phyloP scores from a whole-genome alignment of 2,888 invertebrate species.

The Oscheius sp. region DNA sequence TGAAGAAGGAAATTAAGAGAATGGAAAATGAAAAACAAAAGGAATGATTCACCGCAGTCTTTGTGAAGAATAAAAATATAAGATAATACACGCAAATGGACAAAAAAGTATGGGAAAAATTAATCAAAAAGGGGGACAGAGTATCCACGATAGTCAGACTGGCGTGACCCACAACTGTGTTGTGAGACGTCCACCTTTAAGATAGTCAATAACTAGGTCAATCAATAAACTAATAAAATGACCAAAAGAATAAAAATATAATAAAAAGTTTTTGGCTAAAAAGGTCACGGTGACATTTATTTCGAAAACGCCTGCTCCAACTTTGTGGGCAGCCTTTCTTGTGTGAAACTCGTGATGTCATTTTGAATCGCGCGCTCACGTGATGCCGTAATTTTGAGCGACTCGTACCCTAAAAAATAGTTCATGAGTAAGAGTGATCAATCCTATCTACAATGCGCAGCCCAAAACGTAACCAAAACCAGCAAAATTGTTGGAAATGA shows the following conservation, averaged over 20 bases:
- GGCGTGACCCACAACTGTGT: background rate
- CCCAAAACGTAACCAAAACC: too few species aligned
- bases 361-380: conserved; percentile 29
- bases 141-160: background rate
- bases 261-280: too few species aligned
- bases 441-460: too few species aligned
- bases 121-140: background rate
- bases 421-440: too few species aligned
- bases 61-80: background rate
- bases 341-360: conserved; percentile 19
- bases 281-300: too few species aligned
- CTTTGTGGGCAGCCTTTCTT: too few species aligned
- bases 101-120: background rate
- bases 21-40: background rate
- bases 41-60: background rate
- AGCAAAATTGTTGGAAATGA: background rate
- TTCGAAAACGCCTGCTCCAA: too few species aligned
- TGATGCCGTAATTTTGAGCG: conserved; percentile 20
- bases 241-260: too few species aligned
- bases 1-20: background rate
- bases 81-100: background rate
- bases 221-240: too few species aligned
- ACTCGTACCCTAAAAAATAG: background rate
- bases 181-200: too few species aligned
- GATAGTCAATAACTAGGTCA: background rate